Evolutionary conservation across 2,888 invertebrate genomes (phyloP).

Genomic region (Gymnosoma rotundatum): DNA sequence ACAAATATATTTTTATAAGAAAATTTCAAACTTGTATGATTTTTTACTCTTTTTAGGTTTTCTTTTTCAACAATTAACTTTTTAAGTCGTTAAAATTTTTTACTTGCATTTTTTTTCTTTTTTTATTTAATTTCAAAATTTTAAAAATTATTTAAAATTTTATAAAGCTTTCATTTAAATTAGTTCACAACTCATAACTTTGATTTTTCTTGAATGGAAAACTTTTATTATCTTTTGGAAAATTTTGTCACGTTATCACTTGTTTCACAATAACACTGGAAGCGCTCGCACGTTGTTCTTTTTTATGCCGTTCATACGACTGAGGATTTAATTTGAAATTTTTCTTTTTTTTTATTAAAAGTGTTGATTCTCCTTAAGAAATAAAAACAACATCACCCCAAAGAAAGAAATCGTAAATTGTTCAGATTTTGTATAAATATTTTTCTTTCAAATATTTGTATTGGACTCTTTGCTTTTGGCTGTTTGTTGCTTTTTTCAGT

Average conservation of each 20-base stretch:
- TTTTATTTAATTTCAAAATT: slow-evolving; percentile 36
- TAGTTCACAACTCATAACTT: slow-evolving; percentile 56
- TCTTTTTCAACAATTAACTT: slow-evolving; percentile 16
- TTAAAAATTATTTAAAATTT: slow-evolving; percentile 42
- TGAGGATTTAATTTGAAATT: slow-evolving; percentile 56
- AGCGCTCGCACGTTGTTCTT: slow-evolving; percentile 59
- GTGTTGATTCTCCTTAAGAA: slow-evolving; percentile 61
- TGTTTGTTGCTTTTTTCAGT: slow-evolving; percentile 43
- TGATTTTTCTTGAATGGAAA: slow-evolving; percentile 39
- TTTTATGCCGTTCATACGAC: slow-evolving; percentile 64
- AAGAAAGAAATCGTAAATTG: slow-evolving; percentile 48
- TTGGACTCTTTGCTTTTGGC: slow-evolving; percentile 38
- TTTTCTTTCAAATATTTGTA: slow-evolving; percentile 28
- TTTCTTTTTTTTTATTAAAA: slow-evolving; percentile 64
- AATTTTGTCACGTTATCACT: slow-evolving; percentile 50
- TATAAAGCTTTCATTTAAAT: slow-evolving; percentile 31
- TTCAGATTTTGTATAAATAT: slow-evolving; percentile 33
- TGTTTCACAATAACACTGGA: slow-evolving; percentile 39
- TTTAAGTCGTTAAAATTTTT: slow-evolving; percentile 27
- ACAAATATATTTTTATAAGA: slow-evolving; percentile 64
- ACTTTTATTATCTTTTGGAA: slow-evolving; percentile 33
- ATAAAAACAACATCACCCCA: slow-evolving; percentile 38
- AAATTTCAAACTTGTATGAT: slow-evolving; percentile 28
- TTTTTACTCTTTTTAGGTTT: slow-evolving; percentile 33
- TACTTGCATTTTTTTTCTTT: background rate